These are phyloP conservation scores for Oreochromis aureus DNA, from an alignment of 2,113 vertebrate species.

Conservation along the genomic window DNA sequence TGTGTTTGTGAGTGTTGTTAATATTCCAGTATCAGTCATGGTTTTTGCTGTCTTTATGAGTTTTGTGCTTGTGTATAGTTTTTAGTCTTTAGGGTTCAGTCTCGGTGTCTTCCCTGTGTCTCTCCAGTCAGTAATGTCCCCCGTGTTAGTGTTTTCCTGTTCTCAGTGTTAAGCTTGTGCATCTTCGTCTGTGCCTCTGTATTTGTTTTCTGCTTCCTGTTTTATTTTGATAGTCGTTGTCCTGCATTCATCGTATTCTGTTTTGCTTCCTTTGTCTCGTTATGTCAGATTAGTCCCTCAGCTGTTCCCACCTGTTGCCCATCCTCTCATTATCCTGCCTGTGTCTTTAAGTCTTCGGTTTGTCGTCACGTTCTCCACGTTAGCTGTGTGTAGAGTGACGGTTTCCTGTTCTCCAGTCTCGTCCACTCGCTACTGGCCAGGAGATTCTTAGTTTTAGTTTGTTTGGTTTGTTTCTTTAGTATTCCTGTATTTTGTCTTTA, in stretches of 20 bases:
- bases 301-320: background rate
- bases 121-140: background rate
- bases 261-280: background rate
- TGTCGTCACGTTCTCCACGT: background rate
- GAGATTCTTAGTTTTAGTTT: background rate
- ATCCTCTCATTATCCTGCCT: background rate
- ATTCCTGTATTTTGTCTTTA: background rate
- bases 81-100: background rate
- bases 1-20: background rate
- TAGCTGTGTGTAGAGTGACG: background rate
- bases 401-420: background rate
- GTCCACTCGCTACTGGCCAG: background rate
- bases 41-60: background rate
- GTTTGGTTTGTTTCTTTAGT: background rate
- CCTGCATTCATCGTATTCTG: background rate
- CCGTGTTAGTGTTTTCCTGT: background rate
- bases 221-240: background rate
- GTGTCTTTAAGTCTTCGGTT: background rate
- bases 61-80: background rate
- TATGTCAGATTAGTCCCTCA: background rate
- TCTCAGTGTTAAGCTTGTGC: background rate
- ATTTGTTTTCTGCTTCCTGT: background rate
- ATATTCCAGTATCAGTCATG: background rate
- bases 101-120: background rate
- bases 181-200: background rate